Percentiles rank a stretch among this genome's conserved stretches.
Conservation (phyloP, 2,797 vertebrate species). For the Astyanax mexicanus region DNA sequence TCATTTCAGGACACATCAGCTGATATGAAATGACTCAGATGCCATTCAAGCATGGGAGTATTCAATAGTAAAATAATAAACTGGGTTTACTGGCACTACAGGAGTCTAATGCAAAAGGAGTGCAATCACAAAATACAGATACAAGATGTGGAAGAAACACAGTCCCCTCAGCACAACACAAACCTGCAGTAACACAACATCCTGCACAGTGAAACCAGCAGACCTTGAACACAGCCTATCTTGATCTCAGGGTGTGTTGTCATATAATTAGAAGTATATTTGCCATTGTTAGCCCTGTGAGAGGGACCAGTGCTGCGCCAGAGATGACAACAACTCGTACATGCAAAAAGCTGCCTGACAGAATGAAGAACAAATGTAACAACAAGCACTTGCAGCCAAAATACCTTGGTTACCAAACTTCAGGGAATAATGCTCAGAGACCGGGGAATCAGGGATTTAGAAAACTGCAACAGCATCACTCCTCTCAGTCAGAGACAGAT, state of each 20-base stretch:
- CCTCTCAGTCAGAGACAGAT: not conserved
- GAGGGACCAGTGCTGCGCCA: conserved; percentile 24
- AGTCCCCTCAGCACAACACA: not conserved
- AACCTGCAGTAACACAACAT: conserved; percentile 24
- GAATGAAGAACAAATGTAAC: conserved; percentile 31
- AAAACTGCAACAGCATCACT: not conserved
- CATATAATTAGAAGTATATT: conserved; percentile 50
- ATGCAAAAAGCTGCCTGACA: conserved; percentile 44
- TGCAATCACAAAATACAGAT: not conserved
- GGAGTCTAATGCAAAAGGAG: not conserved
- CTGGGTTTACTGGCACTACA: no score
- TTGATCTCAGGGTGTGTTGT: conserved; percentile 47
- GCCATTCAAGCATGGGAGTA: no score
- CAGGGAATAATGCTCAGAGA: conserved; percentile 6
- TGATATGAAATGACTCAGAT: not conserved
- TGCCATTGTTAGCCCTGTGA: conserved; percentile 5
- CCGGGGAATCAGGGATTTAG: not conserved
- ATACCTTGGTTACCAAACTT: conserved; percentile 19
- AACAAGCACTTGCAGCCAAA: not conserved
- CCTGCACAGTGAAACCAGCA: conserved; percentile 44
- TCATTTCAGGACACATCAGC: not conserved
- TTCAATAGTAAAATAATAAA: not conserved
- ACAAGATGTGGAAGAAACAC: not conserved
- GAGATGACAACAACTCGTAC: conserved; percentile 69
- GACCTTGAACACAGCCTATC: conserved; percentile 31